Percentiles rank a stretch among this genome's conserved stretches.
Conservation (phyloP, 2,888 invertebrate species). For the Melipona beecheii region DNA sequence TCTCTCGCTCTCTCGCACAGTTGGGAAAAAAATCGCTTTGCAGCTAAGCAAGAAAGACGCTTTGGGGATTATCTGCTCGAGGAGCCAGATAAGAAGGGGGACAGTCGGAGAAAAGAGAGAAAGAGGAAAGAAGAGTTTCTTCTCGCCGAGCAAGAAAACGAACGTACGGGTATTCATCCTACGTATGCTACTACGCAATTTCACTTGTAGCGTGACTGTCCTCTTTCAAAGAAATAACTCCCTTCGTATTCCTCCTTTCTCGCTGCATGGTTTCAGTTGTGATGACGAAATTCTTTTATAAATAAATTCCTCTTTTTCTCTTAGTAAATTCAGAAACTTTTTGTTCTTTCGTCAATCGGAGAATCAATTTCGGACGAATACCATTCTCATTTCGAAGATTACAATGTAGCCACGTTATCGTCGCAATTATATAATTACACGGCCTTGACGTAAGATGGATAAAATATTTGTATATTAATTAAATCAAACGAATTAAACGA, state of each 20-base stretch:
- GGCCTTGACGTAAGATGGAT: background rate
- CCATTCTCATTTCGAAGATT: background rate
- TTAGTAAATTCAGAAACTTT: background rate
- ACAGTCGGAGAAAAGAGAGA: slow-evolving; percentile 16
- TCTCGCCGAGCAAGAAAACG: slow-evolving; percentile 34
- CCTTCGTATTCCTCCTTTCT: slow-evolving; percentile 8
- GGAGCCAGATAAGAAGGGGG: slow-evolving; percentile 11
- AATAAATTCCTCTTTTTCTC: background rate
- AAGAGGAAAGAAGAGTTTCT: slow-evolving; percentile 45
- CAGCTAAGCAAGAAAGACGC: slow-evolving; percentile 8
- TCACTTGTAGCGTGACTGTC: slow-evolving; percentile 16
- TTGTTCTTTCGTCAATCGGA: background rate
- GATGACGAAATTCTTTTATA: background rate
- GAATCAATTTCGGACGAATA: background rate
- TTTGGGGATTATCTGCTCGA: background rate
- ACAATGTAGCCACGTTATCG: background rate
- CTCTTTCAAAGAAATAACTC: slow-evolving; percentile 23
- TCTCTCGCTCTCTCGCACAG: background rate
- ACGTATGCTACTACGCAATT: slow-evolving; percentile 54
- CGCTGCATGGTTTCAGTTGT: background rate
- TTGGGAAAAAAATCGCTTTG: background rate
- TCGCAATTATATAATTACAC: background rate
- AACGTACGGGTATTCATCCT: slow-evolving; percentile 36
- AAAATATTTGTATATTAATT: background rate
- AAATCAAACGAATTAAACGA: too few species aligned